A percentile compares a stretch with the other conserved stretches of the same genome.
phyloP scores from a whole-genome alignment of 2,888 invertebrate species.

The Halictus ligatus region DNA sequence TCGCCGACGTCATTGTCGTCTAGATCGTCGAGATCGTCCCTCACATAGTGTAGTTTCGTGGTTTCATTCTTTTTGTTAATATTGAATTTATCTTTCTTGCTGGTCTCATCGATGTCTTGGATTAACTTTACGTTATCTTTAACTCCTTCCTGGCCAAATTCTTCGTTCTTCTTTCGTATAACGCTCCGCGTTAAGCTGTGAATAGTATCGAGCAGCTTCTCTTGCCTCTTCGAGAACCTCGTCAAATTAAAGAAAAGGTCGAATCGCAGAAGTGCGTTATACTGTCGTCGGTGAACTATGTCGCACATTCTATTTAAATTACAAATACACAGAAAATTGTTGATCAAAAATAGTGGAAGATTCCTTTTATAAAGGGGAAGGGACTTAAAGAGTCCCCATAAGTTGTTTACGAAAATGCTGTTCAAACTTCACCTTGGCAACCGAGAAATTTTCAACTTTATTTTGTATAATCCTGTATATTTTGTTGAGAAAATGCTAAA shows the following conservation, averaged over 20 bases:
- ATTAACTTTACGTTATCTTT: background rate
- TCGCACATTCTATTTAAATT: slow-evolving; percentile 85
- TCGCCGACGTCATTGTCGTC: slow-evolving; percentile 84
- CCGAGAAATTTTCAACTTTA: too few relatives aligned
- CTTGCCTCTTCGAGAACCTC: slow-evolving; percentile 84
- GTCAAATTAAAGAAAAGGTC: slow-evolving; percentile 85
- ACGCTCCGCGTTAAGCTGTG: slow-evolving; percentile 85
- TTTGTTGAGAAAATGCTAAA: too few relatives aligned
- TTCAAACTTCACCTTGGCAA: too few relatives aligned
- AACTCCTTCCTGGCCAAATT: slow-evolving; percentile 59
- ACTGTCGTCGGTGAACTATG: slow-evolving; percentile 85
- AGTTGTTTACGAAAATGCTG: too few relatives aligned
- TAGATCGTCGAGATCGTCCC: slow-evolving; percentile 85
- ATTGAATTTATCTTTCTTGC: background rate
- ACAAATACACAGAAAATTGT: background rate
- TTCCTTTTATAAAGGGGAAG: too few relatives aligned
- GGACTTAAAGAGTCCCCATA: too few relatives aligned
- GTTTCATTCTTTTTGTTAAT: background rate
- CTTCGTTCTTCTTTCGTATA: slow-evolving; percentile 74
- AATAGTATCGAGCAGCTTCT: slow-evolving; percentile 84
- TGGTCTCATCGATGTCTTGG: background rate
- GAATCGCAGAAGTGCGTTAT: slow-evolving; percentile 84
- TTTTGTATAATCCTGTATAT: too few relatives aligned
- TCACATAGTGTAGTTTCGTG: slow-evolving; percentile 77
- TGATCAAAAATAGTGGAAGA: background rate